These are phyloP conservation scores for Loris lydekkerianus DNA, from an alignment of 2,797 vertebrate genomes.

Conservation along the genomic window DNA sequence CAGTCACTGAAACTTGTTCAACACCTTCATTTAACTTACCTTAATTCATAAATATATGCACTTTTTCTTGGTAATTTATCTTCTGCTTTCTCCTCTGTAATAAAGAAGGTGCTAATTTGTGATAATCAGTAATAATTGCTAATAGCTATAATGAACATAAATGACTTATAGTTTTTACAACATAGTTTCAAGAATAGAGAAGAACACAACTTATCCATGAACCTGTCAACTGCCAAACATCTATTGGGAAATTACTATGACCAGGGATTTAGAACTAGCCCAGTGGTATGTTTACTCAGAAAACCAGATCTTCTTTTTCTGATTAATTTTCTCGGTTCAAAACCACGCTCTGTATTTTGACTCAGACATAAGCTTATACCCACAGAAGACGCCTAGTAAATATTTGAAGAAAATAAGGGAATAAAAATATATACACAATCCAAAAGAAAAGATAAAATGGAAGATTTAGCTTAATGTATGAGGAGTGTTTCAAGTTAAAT, in stretches of 20 bases:
- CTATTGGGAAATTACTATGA: background rate
- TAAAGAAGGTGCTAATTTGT: background rate
- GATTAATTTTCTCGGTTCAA: background rate
- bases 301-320: background rate
- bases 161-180: background rate
- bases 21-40: background rate
- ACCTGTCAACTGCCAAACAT: background rate
- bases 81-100: background rate
- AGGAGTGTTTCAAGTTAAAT: constrained; percentile 20
- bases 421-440: background rate
- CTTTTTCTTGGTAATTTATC: background rate
- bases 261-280: background rate
- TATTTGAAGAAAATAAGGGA: constrained; percentile 34
- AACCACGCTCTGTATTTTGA: constrained; percentile 22
- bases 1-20: background rate
- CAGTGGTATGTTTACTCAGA: background rate
- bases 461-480: background rate
- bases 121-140: background rate
- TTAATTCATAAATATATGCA: background rate
- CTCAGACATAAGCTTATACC: background rate
- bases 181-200: background rate
- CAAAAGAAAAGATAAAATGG: background rate
- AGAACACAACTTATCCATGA: background rate
- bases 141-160: background rate
- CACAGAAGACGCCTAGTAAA: background rate